These are phyloP conservation scores for Uloborus diversus DNA, from an alignment of 1,140 invertebrate genomes.

Conservation along the genomic window DNA sequence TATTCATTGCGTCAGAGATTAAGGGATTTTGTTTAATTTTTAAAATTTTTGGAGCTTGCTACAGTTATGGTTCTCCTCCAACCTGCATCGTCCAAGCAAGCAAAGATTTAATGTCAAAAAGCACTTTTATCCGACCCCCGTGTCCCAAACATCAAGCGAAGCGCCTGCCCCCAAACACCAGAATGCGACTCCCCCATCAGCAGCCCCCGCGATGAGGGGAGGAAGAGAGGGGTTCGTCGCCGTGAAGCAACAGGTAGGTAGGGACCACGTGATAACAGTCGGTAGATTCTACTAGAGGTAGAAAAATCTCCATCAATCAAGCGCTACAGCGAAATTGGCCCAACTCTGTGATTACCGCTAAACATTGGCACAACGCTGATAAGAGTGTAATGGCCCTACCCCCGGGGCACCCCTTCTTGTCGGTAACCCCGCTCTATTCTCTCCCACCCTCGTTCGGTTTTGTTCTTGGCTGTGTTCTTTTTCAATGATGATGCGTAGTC, in stretches of 20 bases:
- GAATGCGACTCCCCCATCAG: too few relatives aligned
- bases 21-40: too few relatives aligned
- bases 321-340: slow-evolving; percentile 49
- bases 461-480: slow-evolving; percentile 47
- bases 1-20: too few relatives aligned
- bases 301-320: slow-evolving; percentile 40
- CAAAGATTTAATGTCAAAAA: too few relatives aligned
- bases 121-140: not conserved
- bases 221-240: not conserved
- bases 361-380: slow-evolving; percentile 56
- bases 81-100: too few relatives aligned
- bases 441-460: slow-evolving; percentile 31
- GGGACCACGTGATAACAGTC: slow-evolving; percentile 38
- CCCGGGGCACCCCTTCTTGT: slow-evolving; percentile 20
- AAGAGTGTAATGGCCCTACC: slow-evolving; percentile 50
- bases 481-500: slow-evolving; percentile 39
- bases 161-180: too few relatives aligned
- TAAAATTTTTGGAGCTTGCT: too few relatives aligned
- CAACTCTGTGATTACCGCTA: slow-evolving; percentile 55
- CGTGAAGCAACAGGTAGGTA: slow-evolving; percentile 47
- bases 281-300: slow-evolving; percentile 34
- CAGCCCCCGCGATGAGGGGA: not conserved
- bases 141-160: not conserved
- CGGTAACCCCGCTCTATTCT: not conserved
- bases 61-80: too few relatives aligned